Percentiles rank a stretch among this genome's conserved stretches.
These are phyloP conservation scores for Brachionus paranguensis DNA, from an alignment of 1,140 invertebrate genomes.

Conservation along the genomic window DNA sequence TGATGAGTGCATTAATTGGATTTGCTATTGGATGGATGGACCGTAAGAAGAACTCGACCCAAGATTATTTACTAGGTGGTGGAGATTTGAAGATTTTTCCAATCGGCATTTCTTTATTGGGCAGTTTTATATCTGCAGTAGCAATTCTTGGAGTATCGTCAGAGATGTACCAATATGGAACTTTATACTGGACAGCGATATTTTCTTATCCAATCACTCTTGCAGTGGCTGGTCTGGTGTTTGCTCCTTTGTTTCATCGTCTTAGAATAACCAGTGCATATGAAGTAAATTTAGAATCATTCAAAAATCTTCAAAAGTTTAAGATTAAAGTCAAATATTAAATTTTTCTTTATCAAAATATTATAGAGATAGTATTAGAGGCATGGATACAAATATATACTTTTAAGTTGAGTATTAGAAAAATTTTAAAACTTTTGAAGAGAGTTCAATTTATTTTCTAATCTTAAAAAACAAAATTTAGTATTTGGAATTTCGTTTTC, in stretches of 20 bases:
- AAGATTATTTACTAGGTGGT: slow-evolving; percentile 35
- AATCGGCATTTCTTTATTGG: slow-evolving; percentile 52
- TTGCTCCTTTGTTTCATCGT: slow-evolving; percentile 48
- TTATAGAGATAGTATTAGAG: too few relatives aligned
- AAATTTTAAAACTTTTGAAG: neutral
- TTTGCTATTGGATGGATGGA: neutral
- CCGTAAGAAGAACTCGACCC: slow-evolving; percentile 21
- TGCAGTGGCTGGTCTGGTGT: slow-evolving; percentile 44
- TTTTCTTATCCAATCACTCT: slow-evolving; percentile 32
- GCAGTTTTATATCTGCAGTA: slow-evolving; percentile 53
- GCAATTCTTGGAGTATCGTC: slow-evolving; percentile 55
- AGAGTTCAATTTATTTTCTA: neutral
- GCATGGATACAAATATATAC: too few relatives aligned
- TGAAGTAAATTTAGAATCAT: slow-evolving; percentile 41
- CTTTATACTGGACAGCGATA: slow-evolving; percentile 45
- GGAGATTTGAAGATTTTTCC: slow-evolving; percentile 44
- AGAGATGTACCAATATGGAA: slow-evolving; percentile 50
- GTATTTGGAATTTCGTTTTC: slow-evolving; percentile 35
- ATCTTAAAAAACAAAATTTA: slow-evolving; percentile 56
- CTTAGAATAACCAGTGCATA: slow-evolving; percentile 50
- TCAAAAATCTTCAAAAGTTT: neutral
- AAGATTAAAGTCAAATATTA: slow-evolving; percentile 56
- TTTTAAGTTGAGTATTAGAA: too few relatives aligned
- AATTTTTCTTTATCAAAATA: too few relatives aligned
- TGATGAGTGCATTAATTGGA: slow-evolving; percentile 12